Percentiles rank a stretch among this genome's conserved stretches.
phyloP scores from a whole-genome alignment of 2,797 vertebrate species.

The Philypnodon macrostomus region DNA sequence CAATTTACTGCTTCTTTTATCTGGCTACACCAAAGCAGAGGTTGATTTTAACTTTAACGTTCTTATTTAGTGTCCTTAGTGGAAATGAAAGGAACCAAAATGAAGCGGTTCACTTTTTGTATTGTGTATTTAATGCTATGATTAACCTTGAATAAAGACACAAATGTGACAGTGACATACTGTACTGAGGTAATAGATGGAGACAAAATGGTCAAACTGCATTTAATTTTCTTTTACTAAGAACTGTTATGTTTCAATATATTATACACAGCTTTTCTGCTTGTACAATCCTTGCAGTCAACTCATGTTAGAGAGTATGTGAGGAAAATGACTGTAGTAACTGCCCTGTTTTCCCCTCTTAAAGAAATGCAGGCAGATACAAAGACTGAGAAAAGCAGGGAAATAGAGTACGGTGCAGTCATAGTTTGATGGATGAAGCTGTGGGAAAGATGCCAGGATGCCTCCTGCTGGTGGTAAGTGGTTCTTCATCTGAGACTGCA shows the following conservation, averaged over 20 bases:
- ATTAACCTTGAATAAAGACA: too few relatives aligned
- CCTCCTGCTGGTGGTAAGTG: constrained; percentile 57
- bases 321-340: constrained; percentile 41
- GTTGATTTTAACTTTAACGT: background rate
- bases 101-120: too few relatives aligned
- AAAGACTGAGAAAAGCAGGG: constrained; percentile 1
- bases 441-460: constrained; percentile 36
- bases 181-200: too few relatives aligned
- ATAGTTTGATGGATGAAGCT: constrained; percentile 10
- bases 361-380: background rate
- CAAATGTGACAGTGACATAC: too few relatives aligned
- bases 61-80: background rate
- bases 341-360: constrained; percentile 13
- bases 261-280: background rate
- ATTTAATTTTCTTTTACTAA: too few relatives aligned
- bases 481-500: constrained; percentile 23
- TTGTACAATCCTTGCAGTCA: too few relatives aligned
- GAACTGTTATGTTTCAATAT: background rate
- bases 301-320: constrained; percentile 17
- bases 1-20: background rate
- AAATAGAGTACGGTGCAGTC: background rate
- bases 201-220: too few relatives aligned
- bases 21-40: background rate
- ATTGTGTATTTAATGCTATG: too few relatives aligned
- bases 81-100: too few relatives aligned